Evolutionary conservation across 2,888 invertebrate species (phyloP).

Genomic region (Cyaniris semiargus): DNA sequence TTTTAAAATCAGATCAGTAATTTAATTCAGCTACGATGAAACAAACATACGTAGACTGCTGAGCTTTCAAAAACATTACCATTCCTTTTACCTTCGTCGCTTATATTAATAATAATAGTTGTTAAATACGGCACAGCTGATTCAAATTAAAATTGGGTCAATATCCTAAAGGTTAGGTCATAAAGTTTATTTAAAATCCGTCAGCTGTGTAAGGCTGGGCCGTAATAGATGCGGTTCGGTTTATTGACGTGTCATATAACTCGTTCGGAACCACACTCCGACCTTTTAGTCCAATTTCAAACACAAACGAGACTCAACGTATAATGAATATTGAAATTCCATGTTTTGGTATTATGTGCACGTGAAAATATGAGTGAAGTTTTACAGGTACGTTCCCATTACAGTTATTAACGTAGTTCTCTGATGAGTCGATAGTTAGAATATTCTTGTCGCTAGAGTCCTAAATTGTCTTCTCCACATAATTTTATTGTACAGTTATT

Average conservation of each 20-base stretch:
- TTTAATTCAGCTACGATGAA: too few species aligned
- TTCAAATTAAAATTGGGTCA: constrained; percentile 59
- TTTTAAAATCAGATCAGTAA: too few species aligned
- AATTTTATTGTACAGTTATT: not conserved
- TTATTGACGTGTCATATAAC: constrained; percentile 78
- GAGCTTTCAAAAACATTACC: too few species aligned
- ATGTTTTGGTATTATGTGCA: constrained; percentile 5
- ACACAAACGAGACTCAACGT: constrained; percentile 70
- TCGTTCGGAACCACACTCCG: constrained; percentile 54
- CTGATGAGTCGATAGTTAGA: not conserved
- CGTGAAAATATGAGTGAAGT: not conserved
- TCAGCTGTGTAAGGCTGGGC: constrained; percentile 64
- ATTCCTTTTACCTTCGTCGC: too few species aligned
- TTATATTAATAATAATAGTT: not conserved
- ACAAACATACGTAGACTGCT: too few species aligned
- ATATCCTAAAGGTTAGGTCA: constrained; percentile 59
- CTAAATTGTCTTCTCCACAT: too few species aligned
- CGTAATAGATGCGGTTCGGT: constrained; percentile 77
- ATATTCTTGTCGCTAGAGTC: not conserved
- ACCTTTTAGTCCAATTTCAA: constrained; percentile 75
- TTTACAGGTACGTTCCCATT: constrained; percentile 17
- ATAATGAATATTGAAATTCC: constrained; percentile 35
- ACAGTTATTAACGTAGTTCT: not conserved
- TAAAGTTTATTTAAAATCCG: constrained; percentile 73
- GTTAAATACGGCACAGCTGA: not conserved